Percentiles rank a stretch among this genome's conserved stretches.
Evolutionary conservation across 37 sponge, comb jelly and placozoan genomes (phyloP).

Genomic region (Halichondria panicea): DNA sequence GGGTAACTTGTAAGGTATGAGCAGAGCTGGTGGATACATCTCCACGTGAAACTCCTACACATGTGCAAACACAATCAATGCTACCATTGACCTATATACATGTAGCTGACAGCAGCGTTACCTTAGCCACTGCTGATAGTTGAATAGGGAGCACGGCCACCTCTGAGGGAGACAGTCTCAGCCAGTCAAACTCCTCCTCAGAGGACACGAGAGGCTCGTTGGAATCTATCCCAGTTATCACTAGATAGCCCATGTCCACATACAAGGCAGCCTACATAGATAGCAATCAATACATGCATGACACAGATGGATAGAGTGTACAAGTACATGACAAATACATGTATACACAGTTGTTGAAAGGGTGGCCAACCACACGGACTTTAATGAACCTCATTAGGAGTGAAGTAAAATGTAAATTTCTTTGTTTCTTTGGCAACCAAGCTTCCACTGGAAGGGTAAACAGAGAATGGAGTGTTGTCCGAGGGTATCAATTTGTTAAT

Average conservation of each 20-base stretch:
- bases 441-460: conserved; percentile 25
- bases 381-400: conserved; percentile 22
- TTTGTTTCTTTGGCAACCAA: conserved; percentile 14
- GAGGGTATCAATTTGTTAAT: conserved; percentile 11
- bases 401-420: conserved; percentile 30
- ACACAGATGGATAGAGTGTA: neutral
- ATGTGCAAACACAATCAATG: neutral
- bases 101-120: too few relatives aligned
- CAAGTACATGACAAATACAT: too few relatives aligned
- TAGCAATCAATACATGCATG: conserved; percentile 1
- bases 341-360: neutral
- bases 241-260: conserved; percentile 49
- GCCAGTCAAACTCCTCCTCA: conserved; percentile 3
- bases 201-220: conserved; percentile 11
- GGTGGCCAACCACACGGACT: neutral
- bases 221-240: conserved; percentile 18
- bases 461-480: conserved; percentile 19
- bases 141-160: conserved; percentile 28
- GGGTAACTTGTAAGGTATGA: conserved; percentile 20
- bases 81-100: too few relatives aligned
- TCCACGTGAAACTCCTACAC: conserved; percentile 33
- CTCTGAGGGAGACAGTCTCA: conserved; percentile 1
- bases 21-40: conserved; percentile 30
- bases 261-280: conserved; percentile 38
- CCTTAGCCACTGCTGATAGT: conserved; percentile 33